phyloP scores from a whole-genome alignment of 2,888 invertebrate species.

The Brachynemurus nebulosus region DNA sequence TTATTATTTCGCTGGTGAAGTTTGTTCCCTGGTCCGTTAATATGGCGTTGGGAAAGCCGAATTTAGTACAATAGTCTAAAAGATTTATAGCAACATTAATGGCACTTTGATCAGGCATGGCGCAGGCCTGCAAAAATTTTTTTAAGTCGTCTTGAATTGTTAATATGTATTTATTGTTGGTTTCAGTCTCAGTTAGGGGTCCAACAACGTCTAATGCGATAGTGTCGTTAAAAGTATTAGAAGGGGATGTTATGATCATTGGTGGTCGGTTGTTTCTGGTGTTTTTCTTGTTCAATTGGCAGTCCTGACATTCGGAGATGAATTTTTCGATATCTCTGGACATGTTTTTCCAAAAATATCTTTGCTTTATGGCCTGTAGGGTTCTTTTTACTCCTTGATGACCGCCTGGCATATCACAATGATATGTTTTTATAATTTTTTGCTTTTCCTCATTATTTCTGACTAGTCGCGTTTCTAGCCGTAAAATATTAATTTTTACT shows the following conservation, averaged over 20 bases:
- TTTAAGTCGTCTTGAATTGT: background rate
- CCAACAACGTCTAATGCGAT: background rate
- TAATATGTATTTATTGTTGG: background rate
- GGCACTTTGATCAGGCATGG: no score
- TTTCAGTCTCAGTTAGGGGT: background rate
- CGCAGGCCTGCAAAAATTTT: background rate
- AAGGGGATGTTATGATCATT: background rate
- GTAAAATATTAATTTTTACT: no score
- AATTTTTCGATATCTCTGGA: slow-evolving; percentile 14
- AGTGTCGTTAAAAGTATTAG: background rate
- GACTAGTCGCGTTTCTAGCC: no score
- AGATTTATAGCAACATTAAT: no score
- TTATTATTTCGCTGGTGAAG: no score
- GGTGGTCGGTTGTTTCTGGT: no score
- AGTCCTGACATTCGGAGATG: no score
- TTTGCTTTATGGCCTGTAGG: slow-evolving; percentile 8
- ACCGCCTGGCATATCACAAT: slow-evolving; percentile 13
- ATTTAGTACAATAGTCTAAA: no score
- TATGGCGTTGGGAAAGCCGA: no score
- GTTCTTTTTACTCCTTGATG: slow-evolving; percentile 17
- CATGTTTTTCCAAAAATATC: slow-evolving; percentile 15
- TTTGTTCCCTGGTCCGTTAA: no score
- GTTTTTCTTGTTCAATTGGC: no score
- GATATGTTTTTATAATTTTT: slow-evolving; percentile 12
- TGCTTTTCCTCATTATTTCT: no score